phyloP scores from a whole-genome alignment of 2,888 invertebrate species.

The Formica aserva region DNA sequence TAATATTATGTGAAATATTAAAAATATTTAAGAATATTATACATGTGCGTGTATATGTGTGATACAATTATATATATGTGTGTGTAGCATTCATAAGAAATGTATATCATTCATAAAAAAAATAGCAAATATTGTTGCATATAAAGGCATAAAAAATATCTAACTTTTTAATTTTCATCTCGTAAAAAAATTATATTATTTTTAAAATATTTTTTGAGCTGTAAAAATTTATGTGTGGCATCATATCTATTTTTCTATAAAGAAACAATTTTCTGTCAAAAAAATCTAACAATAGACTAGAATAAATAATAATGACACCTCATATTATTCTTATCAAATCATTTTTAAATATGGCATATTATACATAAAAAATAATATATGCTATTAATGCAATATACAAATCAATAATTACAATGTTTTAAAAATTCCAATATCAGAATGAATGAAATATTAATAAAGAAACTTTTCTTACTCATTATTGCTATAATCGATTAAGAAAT shows the following conservation, averaged over 20 bases:
- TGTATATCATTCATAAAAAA: background rate
- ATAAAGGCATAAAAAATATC: background rate
- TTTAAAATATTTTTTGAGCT: background rate
- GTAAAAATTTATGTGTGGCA: background rate
- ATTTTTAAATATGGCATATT: slow-evolving; percentile 27
- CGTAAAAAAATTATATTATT: background rate
- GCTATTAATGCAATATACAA: background rate
- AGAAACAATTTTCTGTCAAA: slow-evolving; percentile 1
- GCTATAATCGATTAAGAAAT: background rate
- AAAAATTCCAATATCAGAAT: background rate
- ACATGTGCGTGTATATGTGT: background rate
- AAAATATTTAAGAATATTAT: background rate
- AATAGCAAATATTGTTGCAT: background rate
- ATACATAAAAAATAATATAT: background rate
- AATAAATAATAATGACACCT: slow-evolving; percentile 29
- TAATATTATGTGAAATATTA: background rate
- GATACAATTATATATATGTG: background rate
- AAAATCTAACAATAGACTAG: slow-evolving; percentile 45
- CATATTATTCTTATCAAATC: slow-evolving; percentile 17
- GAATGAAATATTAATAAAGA: slow-evolving; percentile 6
- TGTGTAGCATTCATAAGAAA: background rate
- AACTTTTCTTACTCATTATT: slow-evolving; percentile 1
- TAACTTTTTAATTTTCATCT: background rate
- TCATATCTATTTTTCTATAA: background rate
- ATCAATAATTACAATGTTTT: background rate